These are phyloP conservation scores for Carlito syrichta DNA, from an alignment of 2,113 vertebrate genomes.

Conservation along the genomic window DNA sequence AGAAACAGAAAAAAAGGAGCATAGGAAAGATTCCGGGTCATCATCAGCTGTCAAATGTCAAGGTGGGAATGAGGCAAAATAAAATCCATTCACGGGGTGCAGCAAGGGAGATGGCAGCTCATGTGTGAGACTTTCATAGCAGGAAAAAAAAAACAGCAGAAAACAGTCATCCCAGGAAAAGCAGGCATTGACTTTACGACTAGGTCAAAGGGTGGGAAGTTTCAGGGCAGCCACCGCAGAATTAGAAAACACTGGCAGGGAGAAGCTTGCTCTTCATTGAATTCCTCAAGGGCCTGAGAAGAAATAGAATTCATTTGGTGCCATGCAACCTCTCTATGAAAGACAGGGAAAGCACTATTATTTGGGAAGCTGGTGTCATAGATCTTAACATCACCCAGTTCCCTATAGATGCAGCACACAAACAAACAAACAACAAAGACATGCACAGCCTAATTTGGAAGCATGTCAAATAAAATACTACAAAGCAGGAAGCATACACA, in stretches of 20 bases:
- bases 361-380: accelerated
- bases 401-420: accelerated
- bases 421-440: not conserved
- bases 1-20: not conserved
- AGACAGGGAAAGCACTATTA: too few relatives aligned
- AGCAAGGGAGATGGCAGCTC: not conserved
- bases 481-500: constrained; percentile 55
- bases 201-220: not conserved
- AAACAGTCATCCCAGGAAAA: too few relatives aligned
- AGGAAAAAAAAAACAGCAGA: not conserved
- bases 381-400: too few relatives aligned
- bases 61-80: not conserved
- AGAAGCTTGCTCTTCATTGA: too few relatives aligned
- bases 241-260: not conserved
- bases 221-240: not conserved
- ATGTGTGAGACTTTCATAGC: accelerated
- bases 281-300: not conserved
- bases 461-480: constrained; percentile 45
- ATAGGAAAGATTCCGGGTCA: not conserved
- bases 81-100: not conserved
- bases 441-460: not conserved
- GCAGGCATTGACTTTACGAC: not conserved
- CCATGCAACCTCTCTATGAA: accelerated
- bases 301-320: accelerated
- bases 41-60: not conserved